phyloP scores from a whole-genome alignment of 2,888 invertebrate species.

The Quadriops clusia region DNA sequence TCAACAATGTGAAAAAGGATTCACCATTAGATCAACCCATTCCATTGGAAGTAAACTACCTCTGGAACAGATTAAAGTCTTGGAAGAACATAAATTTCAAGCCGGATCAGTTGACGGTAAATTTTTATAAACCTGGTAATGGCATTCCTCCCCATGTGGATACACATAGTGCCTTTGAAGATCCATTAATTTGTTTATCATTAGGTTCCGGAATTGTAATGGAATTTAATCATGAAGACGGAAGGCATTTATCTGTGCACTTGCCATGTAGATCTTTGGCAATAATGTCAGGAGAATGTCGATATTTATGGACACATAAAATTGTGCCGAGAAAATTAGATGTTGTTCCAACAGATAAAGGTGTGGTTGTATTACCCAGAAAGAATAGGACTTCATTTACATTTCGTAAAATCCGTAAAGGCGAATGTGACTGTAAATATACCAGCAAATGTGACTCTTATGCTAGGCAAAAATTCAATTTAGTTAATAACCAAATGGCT shows the following conservation, averaged over 20 bases:
- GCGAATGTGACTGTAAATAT: conserved; percentile 53
- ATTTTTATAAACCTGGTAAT: conserved; percentile 75
- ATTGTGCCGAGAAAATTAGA: conserved; percentile 79
- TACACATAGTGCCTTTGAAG: conserved; percentile 87
- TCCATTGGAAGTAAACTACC: conserved; percentile 54
- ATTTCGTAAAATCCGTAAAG: conserved; percentile 54
- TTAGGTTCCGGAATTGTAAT: conserved; percentile 72
- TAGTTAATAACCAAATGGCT: conserved; percentile 42
- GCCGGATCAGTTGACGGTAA: conserved; percentile 79
- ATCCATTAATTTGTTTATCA: conserved; percentile 78
- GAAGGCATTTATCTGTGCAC: conserved; percentile 46
- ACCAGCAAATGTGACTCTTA: conserved; percentile 55
- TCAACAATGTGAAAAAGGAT: conserved; percentile 69
- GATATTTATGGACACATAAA: conserved; percentile 76
- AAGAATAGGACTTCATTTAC: conserved; percentile 71
- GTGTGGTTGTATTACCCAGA: conserved; percentile 44
- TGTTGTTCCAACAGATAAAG: conserved; percentile 45
- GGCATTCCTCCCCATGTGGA: conserved; percentile 94
- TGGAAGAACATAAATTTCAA: conserved; percentile 26
- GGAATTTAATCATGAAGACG: conserved; percentile 67
- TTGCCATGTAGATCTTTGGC: conserved; percentile 63
- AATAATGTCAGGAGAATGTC: conserved; percentile 61
- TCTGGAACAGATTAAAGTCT: conserved; percentile 49
- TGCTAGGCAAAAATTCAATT: conserved; percentile 17
- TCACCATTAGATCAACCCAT: conserved; percentile 54